Conservation (phyloP, 2,888 invertebrate species). For the Agrotis ipsilon region DNA sequence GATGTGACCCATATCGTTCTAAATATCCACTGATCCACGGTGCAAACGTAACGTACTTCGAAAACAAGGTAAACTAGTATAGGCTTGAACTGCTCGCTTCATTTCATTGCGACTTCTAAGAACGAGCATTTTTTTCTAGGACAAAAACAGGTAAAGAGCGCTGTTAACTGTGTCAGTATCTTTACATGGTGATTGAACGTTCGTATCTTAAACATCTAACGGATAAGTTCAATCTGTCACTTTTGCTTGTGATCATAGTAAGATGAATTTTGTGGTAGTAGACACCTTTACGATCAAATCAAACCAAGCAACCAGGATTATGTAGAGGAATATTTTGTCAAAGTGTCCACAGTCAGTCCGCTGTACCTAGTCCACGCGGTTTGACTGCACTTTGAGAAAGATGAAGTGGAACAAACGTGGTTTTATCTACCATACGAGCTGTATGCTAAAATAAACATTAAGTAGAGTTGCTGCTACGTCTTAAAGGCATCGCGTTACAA, state of each 20-base stretch:
- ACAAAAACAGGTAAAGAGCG: constrained; percentile 48
- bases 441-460: background rate
- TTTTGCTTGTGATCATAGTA: no score
- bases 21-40: constrained; percentile 68
- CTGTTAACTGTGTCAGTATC: constrained; percentile 34
- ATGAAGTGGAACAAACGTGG: background rate
- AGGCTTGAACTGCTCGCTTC: constrained; percentile 36
- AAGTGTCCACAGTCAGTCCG: no score
- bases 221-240: background rate
- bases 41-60: constrained; percentile 61
- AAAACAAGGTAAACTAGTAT: constrained; percentile 66
- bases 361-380: no score
- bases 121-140: constrained; percentile 44
- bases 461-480: background rate
- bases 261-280: no score
- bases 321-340: no score
- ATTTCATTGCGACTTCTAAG: constrained; percentile 48
- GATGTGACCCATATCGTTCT: constrained; percentile 70
- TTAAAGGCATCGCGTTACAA: background rate
- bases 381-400: no score
- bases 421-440: background rate
- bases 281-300: no score
- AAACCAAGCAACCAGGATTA: no score
- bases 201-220: background rate
- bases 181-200: constrained; percentile 7